Base-by-base conservation (phyloP, 1,140 invertebrate genomes). In the Sarcophaga peregrina region DNA sequence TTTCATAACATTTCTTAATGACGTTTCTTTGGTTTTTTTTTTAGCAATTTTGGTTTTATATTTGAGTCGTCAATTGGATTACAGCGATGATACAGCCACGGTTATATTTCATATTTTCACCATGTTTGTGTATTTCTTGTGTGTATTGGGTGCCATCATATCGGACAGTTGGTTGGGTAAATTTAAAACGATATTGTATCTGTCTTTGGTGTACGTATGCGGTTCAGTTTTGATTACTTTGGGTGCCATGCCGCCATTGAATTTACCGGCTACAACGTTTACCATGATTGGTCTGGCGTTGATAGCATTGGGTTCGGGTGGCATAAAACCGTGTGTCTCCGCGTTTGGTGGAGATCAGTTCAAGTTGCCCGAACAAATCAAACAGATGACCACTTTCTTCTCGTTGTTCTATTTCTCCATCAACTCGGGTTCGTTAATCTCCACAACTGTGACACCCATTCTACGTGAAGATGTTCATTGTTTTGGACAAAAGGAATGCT, bases 261-360 rank as follows among this genome's bases (percentile, higher is more conserved):
- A 91, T 84, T 86, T 94, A 81, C 93, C 93, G 80, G 92, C 94
- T 84, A 93, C 83, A 48, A 91, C 93, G 0, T 93, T 97, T 75
- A 94, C 95, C 3, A 92, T 97, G 46, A 13, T 97, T 25, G 97
- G 97, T 0, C 90, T 98, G 85, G 86, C 94, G 3, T 90, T 98
- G 10, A 96, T 98, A 84, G 97, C 97, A 3, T 83, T 98, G 10
- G 97, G 97, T 1, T 97, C 97, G 0, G 98, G 98, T 1, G 97
- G 98, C 0, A 99, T 99, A 87, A 99, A 99, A 89, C 98, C 98
- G 0, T 99, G 98, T 89, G 98, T 99, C 0, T 94, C 97, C 0
- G 96, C 98, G 0, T 99, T 99, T 91, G 98, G 98, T 25, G 98
- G 97, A 1, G 98, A 99, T 91, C 98, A 99, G 91, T 98, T 98